Percentiles rank a stretch among this genome's conserved stretches.
Evolutionary conservation across 2,888 invertebrate species (phyloP).

Genomic region (Hecatera dysodea): DNA sequence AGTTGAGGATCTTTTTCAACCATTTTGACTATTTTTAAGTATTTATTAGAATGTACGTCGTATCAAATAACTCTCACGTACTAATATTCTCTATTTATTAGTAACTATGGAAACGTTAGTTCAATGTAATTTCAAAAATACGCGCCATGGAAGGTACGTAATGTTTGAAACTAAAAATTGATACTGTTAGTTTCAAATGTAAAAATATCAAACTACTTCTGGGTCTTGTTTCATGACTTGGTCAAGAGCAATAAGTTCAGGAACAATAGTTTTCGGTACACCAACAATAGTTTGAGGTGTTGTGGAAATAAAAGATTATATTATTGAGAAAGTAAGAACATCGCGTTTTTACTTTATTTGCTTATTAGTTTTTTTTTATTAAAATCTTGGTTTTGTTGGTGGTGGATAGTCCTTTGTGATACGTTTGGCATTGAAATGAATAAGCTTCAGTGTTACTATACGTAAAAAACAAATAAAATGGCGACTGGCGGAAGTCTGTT

Average conservation of each 20-base stretch:
- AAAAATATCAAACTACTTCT: neutral
- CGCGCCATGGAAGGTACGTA: constrained; percentile 50
- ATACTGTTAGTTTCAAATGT: neutral
- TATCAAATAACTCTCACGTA: neutral
- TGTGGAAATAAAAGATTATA: neutral
- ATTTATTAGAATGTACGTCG: neutral
- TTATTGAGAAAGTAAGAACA: neutral
- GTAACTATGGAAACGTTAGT: constrained; percentile 55
- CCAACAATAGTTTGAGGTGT: no score
- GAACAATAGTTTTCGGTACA: neutral
- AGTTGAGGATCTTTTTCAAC: constrained; percentile 86
- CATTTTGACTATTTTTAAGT: constrained; percentile 77
- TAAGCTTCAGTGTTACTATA: constrained; percentile 72
- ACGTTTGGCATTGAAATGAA: constrained; percentile 8
- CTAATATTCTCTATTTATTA: constrained; percentile 2
- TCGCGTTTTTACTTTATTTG: neutral
- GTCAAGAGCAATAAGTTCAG: neutral
- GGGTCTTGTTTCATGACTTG: neutral
- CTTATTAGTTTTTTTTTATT: fast-evolving
- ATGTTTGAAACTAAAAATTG: neutral
- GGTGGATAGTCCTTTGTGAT: neutral
- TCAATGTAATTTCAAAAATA: constrained; percentile 50
- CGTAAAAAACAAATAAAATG: constrained; percentile 77
- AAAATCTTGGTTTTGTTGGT: neutral
- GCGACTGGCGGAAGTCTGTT: constrained; percentile 84